A percentile compares a stretch with the other conserved stretches of the same genome.
Evolutionary conservation across 2,113 vertebrate genomes (phyloP).

Genomic region (Phyllostomus hastatus): DNA sequence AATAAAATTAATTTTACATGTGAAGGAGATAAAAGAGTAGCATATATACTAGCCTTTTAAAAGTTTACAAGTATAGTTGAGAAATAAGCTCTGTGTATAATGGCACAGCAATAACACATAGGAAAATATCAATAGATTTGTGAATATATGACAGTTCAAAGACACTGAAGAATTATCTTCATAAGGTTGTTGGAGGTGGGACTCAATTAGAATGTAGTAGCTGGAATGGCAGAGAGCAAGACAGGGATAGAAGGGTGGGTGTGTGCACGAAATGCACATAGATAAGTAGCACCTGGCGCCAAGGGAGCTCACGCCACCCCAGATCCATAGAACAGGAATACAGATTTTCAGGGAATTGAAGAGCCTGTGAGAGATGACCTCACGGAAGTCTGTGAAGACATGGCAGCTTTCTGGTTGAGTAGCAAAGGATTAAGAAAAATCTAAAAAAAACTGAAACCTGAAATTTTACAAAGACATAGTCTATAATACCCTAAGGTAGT

Average conservation of each 20-base stretch:
- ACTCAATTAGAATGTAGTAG: background rate
- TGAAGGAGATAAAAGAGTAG: background rate
- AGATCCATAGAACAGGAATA: background rate
- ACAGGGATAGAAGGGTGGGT: background rate
- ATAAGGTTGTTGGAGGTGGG: background rate
- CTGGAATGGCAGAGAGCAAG: background rate
- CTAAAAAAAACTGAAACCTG: background rate
- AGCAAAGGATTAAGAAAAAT: background rate
- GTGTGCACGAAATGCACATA: background rate
- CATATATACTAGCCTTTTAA: background rate
- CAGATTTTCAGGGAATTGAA: background rate
- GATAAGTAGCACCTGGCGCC: background rate
- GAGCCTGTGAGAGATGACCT: background rate
- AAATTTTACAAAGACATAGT: background rate
- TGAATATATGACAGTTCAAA: background rate
- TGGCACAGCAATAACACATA: background rate
- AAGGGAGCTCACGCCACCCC: background rate
- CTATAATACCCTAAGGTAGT: background rate
- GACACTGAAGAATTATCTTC: background rate
- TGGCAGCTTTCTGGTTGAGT: background rate
- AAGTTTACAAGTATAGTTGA: background rate
- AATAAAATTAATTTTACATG: background rate
- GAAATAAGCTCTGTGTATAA: background rate
- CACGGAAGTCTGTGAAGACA: background rate
- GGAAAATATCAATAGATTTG: background rate